Evolutionary conservation across 2,888 invertebrate genomes (phyloP).

Genomic region (Macaria liturata): DNA sequence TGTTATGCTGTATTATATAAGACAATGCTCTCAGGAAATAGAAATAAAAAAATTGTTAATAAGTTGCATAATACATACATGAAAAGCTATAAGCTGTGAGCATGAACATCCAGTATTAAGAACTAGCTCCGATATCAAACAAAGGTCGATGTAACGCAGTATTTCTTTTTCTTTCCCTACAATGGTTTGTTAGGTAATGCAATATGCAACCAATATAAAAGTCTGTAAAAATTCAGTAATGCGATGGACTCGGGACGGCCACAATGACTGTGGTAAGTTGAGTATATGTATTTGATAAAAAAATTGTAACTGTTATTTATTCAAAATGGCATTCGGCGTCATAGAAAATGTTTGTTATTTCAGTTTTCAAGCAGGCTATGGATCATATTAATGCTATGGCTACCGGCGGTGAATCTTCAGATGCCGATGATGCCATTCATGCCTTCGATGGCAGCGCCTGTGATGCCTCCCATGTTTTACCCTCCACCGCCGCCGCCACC

Average conservation of each 20-base stretch:
- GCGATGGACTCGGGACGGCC: constrained; percentile 2
- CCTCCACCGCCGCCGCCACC: constrained; percentile 5
- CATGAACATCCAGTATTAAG: no score
- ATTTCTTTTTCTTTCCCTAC: constrained; percentile 5
- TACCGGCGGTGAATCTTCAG: constrained; percentile 11
- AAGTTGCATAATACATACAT: not conserved
- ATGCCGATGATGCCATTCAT: constrained; percentile 11
- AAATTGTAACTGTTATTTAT: no score
- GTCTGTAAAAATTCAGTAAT: constrained; percentile 2
- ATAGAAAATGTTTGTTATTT: no score
- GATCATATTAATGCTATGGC: not conserved
- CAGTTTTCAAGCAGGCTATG: constrained; percentile 2
- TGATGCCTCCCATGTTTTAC: constrained; percentile 8
- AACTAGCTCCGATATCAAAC: not conserved
- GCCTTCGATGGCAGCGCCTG: constrained; percentile 4
- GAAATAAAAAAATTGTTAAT: not conserved
- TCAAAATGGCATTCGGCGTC: no score
- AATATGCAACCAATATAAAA: constrained; percentile 6
- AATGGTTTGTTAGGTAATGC: constrained; percentile 9
- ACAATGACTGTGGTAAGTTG: constrained; percentile 8
- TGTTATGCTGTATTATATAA: no score
- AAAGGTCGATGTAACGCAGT: constrained; percentile 12
- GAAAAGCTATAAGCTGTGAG: no score
- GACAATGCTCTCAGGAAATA: not conserved
- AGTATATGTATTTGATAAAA: no score